Conservation (phyloP, 2,797 vertebrate genomes). For the Hypotaenidia philippensis region DNA sequence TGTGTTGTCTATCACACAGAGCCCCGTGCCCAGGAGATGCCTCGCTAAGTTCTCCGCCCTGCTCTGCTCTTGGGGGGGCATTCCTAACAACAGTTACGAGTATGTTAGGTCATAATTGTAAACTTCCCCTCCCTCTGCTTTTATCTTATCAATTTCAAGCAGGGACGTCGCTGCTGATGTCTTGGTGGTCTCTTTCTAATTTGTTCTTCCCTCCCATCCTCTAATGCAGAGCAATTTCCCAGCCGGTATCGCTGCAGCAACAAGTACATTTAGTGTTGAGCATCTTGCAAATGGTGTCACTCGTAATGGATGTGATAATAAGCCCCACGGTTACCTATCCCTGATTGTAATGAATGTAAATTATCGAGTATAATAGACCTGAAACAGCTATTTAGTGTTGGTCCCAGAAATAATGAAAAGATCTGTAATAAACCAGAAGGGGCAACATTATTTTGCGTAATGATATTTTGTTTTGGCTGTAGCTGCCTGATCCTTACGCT, state of each 20-base stretch:
- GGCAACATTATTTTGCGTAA: background rate
- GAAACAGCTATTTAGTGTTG: slow-evolving; percentile 18
- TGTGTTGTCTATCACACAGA: background rate
- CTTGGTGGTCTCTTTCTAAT: background rate
- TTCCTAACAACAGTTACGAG: too few relatives aligned
- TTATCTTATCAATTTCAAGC: background rate
- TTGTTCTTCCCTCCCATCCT: background rate
- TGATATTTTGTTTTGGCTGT: slow-evolving; percentile 1
- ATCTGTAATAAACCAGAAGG: slow-evolving; percentile 9
- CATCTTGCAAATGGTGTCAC: slow-evolving; percentile 42
- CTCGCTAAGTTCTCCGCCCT: rapidly evolving
- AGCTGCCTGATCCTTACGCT: background rate
- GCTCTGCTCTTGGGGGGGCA: background rate
- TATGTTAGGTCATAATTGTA: background rate
- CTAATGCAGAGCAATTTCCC: background rate
- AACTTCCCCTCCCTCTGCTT: rapidly evolving
- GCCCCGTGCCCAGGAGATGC: rapidly evolving
- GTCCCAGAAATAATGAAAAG: slow-evolving; percentile 23
- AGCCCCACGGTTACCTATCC: slow-evolving; percentile 2
- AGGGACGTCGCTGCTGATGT: background rate
- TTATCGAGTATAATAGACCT: slow-evolving; percentile 17
- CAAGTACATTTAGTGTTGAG: background rate
- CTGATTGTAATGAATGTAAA: slow-evolving; percentile 37
- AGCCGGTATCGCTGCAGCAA: background rate
- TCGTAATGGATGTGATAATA: slow-evolving; percentile 20